Evolutionary conservation across 2,888 invertebrate genomes (phyloP).

Genomic region (Noctua janthe): DNA sequence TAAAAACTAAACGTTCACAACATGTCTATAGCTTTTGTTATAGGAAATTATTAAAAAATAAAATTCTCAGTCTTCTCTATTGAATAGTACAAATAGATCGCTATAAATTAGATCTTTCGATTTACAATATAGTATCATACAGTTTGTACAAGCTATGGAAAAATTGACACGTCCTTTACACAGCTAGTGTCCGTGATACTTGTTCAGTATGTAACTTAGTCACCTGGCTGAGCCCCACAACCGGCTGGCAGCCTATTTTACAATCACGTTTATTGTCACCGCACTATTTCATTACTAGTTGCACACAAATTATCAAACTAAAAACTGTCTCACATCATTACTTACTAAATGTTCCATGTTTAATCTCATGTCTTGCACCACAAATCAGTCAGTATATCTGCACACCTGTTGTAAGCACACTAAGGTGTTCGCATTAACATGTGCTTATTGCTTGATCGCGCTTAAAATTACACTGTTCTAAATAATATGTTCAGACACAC

Average conservation of each 20-base stretch:
- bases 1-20: slow-evolving; percentile 73
- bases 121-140: slow-evolving; percentile 82
- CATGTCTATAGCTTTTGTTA: slow-evolving; percentile 72
- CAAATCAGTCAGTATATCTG: slow-evolving; percentile 16
- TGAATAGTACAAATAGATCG: slow-evolving; percentile 84
- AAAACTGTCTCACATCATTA: slow-evolving; percentile 35
- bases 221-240: slow-evolving; percentile 49
- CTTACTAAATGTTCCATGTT: slow-evolving; percentile 12
- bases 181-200: slow-evolving; percentile 18
- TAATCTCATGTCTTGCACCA: slow-evolving; percentile 27
- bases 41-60: slow-evolving; percentile 83
- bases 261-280: slow-evolving; percentile 52
- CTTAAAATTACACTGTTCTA: not conserved
- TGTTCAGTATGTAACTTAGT: slow-evolving; percentile 47
- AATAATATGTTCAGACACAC: not conserved
- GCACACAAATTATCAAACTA: slow-evolving; percentile 3
- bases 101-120: slow-evolving; percentile 82
- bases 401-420: not conserved
- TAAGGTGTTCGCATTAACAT: not conserved
- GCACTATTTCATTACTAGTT: slow-evolving; percentile 31
- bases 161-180: slow-evolving; percentile 73
- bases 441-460: not conserved
- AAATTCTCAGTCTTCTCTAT: slow-evolving; percentile 89
- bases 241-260: slow-evolving; percentile 36
- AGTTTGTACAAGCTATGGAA: slow-evolving; percentile 81